A percentile compares a stretch with the other conserved stretches of the same genome.
Evolutionary conservation across 2,888 invertebrate genomes (phyloP).

Genomic region (Xestia ashworthii): DNA sequence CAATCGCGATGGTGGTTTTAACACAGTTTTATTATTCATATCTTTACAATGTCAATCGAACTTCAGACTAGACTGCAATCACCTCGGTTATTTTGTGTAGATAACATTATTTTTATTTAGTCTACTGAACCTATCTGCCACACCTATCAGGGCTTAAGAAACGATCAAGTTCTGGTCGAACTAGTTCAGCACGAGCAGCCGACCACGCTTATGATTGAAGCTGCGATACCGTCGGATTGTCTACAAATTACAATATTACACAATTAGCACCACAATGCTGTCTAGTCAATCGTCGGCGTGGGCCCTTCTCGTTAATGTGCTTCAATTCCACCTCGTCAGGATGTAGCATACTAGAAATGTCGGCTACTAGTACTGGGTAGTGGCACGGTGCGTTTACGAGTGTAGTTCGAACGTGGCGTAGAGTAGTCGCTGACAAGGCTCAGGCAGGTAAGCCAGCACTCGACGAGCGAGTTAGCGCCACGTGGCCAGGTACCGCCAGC

Average conservation of each 20-base stretch:
- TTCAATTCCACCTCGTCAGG: conserved; percentile 39
- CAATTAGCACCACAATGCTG: conserved; percentile 32
- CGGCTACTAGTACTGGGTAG: background rate
- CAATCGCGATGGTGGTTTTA: conserved; percentile 1
- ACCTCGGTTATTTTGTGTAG: background rate
- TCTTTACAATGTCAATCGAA: conserved; percentile 14
- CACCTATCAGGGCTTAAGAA: background rate
- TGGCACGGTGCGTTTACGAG: conserved; percentile 13
- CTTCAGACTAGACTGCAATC: conserved; percentile 6
- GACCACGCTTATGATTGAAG: conserved; percentile 16
- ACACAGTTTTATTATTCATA: conserved; percentile 7
- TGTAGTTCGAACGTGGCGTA: conserved; percentile 8
- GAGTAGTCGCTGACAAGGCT: conserved; percentile 51
- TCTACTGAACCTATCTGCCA: conserved; percentile 15
- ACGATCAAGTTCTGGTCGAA: conserved; percentile 8
- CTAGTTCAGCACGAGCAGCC: conserved; percentile 4
- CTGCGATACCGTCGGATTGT: conserved; percentile 13
- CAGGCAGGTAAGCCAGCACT: conserved; percentile 75
- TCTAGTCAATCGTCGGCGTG: conserved; percentile 17
- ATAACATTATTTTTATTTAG: conserved; percentile 3
- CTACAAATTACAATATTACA: conserved; percentile 33
- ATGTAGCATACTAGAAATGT: conserved; percentile 13
- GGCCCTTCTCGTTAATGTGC: conserved; percentile 31
- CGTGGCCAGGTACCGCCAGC: conserved; percentile 90
- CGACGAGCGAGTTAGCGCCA: conserved; percentile 78